phyloP scores from a whole-genome alignment of 2,888 invertebrate genomes.

The Anoplius nigerrimus region DNA sequence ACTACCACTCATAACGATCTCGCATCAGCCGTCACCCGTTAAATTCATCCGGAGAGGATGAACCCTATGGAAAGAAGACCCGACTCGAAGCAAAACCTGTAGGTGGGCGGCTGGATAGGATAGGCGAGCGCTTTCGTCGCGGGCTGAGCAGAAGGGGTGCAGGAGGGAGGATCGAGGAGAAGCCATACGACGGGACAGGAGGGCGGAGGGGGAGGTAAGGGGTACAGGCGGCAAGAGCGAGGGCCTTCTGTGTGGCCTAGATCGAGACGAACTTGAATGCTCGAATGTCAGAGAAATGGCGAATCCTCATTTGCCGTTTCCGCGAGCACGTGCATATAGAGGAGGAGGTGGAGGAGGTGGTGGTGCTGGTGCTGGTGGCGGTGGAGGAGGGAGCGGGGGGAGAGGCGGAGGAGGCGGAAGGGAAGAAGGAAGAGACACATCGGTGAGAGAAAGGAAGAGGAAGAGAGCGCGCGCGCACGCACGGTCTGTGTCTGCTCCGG shows the following conservation, averaged over 20 bases:
- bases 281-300: slow-evolving; percentile 72
- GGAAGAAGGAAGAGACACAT: slow-evolving; percentile 33
- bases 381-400: slow-evolving; percentile 50
- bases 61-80: slow-evolving; percentile 65
- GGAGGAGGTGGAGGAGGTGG: slow-evolving; percentile 21
- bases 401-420: slow-evolving; percentile 42
- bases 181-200: slow-evolving; percentile 6
- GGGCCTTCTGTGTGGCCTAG: slow-evolving; percentile 67
- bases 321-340: slow-evolving; percentile 57
- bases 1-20: slow-evolving; percentile 65
- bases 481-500: slow-evolving; percentile 63
- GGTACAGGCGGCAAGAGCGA: slow-evolving; percentile 38
- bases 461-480: slow-evolving; percentile 45
- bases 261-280: slow-evolving; percentile 72
- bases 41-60: slow-evolving; percentile 65
- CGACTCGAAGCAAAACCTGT: slow-evolving; percentile 49
- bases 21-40: slow-evolving; percentile 66
- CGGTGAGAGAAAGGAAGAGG: slow-evolving; percentile 36
- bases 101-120: slow-evolving; percentile 41
- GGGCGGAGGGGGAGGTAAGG: slow-evolving; percentile 31
- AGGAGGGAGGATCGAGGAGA: slow-evolving; percentile 14
- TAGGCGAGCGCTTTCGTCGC: slow-evolving; percentile 41
- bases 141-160: slow-evolving; percentile 22
- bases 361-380: slow-evolving; percentile 24
- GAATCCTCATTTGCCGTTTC: slow-evolving; percentile 72